Percentiles rank a stretch among this genome's conserved stretches.
Evolutionary conservation across 2,888 invertebrate genomes (phyloP).

Genomic region (Blastobasis adustella): DNA sequence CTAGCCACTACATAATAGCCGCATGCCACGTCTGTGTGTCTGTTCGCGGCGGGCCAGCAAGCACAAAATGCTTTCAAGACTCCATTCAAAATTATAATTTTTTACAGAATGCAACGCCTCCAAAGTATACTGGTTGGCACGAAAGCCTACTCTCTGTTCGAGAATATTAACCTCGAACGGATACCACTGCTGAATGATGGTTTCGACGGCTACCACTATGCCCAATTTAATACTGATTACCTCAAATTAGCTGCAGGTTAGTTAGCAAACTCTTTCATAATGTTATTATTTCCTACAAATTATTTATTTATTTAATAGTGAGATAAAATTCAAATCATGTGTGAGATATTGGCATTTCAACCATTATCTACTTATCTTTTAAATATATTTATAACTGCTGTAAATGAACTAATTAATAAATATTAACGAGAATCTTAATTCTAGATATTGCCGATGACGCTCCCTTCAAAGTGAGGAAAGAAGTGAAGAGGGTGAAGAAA

Average conservation of each 20-base stretch:
- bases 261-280: constrained; percentile 4
- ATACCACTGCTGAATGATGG: constrained; percentile 46
- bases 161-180: constrained; percentile 77
- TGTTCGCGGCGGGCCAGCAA: too few species aligned
- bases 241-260: constrained; percentile 72
- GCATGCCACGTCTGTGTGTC: too few species aligned
- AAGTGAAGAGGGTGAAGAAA: constrained; percentile 54
- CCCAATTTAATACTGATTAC: constrained; percentile 78
- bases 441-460: constrained; percentile 54
- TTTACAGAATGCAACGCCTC: constrained; percentile 49
- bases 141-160: constrained; percentile 62
- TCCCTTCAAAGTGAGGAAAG: constrained; percentile 58
- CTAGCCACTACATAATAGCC: too few species aligned
- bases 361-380: too few species aligned
- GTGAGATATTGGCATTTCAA: too few species aligned
- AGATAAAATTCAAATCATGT: too few species aligned
- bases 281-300: too few species aligned
- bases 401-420: too few species aligned
- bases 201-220: constrained; percentile 67
- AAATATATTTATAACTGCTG: too few species aligned
- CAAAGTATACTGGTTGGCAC: constrained; percentile 55
- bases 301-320: too few species aligned
- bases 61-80: too few species aligned
- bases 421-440: constrained; percentile 2
- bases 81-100: background rate